phyloP scores from a whole-genome alignment of 2,888 invertebrate genomes.

The Drosophila kanekoi region DNA sequence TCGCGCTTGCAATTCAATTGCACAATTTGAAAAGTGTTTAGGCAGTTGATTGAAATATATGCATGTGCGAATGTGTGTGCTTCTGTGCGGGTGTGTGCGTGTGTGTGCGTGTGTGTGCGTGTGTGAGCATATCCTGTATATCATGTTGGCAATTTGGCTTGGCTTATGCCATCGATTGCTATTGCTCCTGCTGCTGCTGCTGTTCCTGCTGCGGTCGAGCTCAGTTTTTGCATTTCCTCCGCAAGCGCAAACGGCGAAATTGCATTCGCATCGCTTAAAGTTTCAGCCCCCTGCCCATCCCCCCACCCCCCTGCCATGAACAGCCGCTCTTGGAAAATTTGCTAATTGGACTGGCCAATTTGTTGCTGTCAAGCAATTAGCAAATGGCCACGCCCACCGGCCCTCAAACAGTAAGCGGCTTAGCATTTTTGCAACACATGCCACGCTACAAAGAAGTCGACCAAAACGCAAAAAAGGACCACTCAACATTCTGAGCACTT shows the following conservation, averaged over 20 bases:
- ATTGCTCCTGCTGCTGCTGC: slow-evolving; percentile 10
- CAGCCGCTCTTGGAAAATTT: not conserved
- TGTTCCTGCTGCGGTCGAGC: slow-evolving; percentile 5
- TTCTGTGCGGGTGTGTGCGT: slow-evolving; percentile 7
- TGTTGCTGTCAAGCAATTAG: slow-evolving; percentile 62
- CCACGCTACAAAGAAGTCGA: slow-evolving; percentile 31
- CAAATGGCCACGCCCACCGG: slow-evolving; percentile 48
- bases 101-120: slow-evolving; percentile 9
- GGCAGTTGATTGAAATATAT: slow-evolving; percentile 72
- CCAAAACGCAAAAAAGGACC: slow-evolving; percentile 11
- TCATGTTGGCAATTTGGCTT: slow-evolving; percentile 32
- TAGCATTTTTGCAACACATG: slow-evolving; percentile 47
- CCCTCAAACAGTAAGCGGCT: slow-evolving; percentile 57
- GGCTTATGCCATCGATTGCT: slow-evolving; percentile 32
- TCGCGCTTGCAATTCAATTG: slow-evolving; percentile 59
- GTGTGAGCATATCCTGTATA: slow-evolving; percentile 14
- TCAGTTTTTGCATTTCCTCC: slow-evolving; percentile 30
- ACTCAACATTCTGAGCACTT: slow-evolving; percentile 16
- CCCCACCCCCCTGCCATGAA: not conserved
- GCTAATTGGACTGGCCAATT: slow-evolving; percentile 59
- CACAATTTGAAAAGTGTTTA: slow-evolving; percentile 56
- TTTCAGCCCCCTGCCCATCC: slow-evolving; percentile 12
- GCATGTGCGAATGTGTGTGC: slow-evolving; percentile 17
- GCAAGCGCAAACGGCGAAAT: slow-evolving; percentile 16
- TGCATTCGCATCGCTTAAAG: slow-evolving; percentile 38